These are phyloP conservation scores for Actinostola sp. DNA, from an alignment of 92 coral and sea anemone genomes.

Conservation along the genomic window DNA sequence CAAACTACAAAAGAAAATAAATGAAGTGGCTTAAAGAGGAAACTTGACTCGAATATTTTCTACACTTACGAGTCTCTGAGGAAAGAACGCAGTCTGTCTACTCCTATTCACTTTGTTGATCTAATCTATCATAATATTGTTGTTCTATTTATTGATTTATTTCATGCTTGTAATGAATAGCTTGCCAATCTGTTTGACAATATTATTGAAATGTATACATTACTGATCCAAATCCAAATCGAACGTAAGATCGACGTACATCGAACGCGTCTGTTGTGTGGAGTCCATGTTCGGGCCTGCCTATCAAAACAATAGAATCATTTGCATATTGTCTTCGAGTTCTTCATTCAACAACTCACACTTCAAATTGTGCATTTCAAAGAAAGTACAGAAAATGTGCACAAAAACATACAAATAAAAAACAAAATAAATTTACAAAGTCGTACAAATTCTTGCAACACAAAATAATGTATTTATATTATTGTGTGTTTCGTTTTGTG, in stretches of 20 bases:
- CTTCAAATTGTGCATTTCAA: background rate
- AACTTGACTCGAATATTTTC: background rate
- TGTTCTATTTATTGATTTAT: background rate
- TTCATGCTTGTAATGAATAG: background rate
- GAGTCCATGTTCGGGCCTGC: conserved; percentile 14
- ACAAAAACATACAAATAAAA: conserved; percentile 1
- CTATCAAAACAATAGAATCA: conserved; percentile 10
- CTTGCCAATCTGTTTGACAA: background rate
- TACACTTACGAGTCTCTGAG: background rate
- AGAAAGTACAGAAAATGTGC: background rate
- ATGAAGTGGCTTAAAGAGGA: conserved; percentile 10
- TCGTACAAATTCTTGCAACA: background rate
- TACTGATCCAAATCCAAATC: background rate
- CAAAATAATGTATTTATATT: background rate
- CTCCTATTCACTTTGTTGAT: background rate
- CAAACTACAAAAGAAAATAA: background rate
- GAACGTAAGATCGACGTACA: conserved; percentile 17
- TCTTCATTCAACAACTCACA: conserved; percentile 4
- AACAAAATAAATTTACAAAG: background rate
- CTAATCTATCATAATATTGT: background rate
- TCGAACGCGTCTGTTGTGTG: conserved; percentile 1
- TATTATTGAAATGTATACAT: background rate
- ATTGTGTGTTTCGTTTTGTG: too few relatives aligned
- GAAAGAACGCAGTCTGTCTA: background rate
- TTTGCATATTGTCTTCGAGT: background rate